phyloP scores from a whole-genome alignment of 2,113 vertebrate species.

The Crocuta crocuta region DNA sequence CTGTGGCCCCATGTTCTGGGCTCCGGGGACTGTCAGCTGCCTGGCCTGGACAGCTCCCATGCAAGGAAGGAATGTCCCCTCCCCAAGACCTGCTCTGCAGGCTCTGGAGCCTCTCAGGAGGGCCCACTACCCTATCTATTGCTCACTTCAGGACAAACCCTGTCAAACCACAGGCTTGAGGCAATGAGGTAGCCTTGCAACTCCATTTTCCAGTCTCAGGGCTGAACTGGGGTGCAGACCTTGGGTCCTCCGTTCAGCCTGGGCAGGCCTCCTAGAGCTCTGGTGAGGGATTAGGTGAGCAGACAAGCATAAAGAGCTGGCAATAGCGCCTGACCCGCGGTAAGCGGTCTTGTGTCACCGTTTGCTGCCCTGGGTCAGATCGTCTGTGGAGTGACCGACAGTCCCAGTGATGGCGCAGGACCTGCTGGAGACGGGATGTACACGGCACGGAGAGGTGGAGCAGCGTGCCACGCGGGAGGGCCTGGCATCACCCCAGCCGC shows the following conservation, averaged over 20 bases:
- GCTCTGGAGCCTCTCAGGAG: not conserved
- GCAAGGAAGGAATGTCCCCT: not conserved
- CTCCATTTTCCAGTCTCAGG: not conserved
- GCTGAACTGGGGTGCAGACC: not conserved
- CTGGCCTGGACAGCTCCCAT: not conserved
- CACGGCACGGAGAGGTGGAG: not conserved
- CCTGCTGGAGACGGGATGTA: accelerated
- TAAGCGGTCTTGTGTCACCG: not conserved
- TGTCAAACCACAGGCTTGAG: not conserved
- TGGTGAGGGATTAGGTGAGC: no score
- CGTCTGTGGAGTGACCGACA: not conserved
- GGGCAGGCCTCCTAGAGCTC: accelerated
- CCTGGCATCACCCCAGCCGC: not conserved
- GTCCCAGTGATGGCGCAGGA: not conserved
- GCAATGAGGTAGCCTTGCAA: not conserved
- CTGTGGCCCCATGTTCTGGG: no score
- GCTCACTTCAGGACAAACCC: not conserved
- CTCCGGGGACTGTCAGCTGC: not conserved
- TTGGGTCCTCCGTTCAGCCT: not conserved
- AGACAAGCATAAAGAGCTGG: not conserved
- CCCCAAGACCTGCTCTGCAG: not conserved
- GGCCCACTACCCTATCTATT: not conserved
- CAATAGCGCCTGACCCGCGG: not conserved
- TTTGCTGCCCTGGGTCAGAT: no score
- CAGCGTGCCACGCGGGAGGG: accelerated